Conservation (phyloP, 2,113 vertebrate genomes). For the Solea senegalensis region DNA sequence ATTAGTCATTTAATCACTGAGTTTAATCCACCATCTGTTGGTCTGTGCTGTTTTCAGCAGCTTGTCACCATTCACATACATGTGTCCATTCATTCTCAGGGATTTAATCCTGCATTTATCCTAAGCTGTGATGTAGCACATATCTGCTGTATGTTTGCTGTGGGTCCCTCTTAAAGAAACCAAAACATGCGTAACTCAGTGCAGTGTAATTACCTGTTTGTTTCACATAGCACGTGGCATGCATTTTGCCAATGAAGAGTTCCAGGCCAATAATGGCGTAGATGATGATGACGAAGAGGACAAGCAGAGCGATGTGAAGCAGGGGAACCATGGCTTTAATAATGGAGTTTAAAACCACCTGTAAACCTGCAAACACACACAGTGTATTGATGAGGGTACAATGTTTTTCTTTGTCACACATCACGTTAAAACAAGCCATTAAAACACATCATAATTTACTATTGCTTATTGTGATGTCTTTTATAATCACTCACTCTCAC, state of each 20-base stretch:
- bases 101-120: constrained; percentile 33
- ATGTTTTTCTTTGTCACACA: too few species aligned
- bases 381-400: neutral
- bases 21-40: constrained; percentile 69
- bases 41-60: constrained; percentile 42
- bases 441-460: too few species aligned
- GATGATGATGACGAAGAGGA: constrained; percentile 85
- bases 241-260: constrained; percentile 86
- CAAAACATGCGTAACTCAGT: neutral
- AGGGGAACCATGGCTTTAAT: constrained; percentile 87
- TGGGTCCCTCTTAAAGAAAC: neutral
- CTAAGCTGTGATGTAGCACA: neutral
- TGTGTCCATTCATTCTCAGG: constrained; percentile 48
- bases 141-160: neutral
- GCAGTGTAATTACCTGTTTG: constrained; percentile 68
- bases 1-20: constrained; percentile 67
- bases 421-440: too few species aligned
- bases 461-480: too few species aligned
- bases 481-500: too few species aligned
- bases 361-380: constrained; percentile 75
- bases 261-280: constrained; percentile 85
- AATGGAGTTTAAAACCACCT: constrained; percentile 85
- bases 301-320: constrained; percentile 84
- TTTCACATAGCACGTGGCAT: constrained; percentile 76
- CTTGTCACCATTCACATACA: constrained; percentile 42